Conservation (phyloP, 2,797 vertebrate species). For the Numenius phaeopus region DNA sequence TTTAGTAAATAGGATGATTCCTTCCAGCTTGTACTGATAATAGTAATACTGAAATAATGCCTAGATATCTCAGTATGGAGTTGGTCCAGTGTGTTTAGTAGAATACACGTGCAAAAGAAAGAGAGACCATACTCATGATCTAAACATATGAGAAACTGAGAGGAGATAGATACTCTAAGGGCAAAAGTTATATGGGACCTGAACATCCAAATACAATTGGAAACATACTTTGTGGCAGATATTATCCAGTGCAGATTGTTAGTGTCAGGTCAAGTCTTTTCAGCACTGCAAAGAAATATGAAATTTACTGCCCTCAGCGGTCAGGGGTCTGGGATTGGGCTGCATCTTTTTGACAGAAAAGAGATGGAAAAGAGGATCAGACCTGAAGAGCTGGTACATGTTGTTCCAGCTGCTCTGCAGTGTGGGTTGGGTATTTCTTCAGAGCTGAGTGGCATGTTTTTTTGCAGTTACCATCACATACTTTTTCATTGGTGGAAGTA, state of each 20-base stretch:
- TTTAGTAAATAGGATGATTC: neutral
- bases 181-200: neutral
- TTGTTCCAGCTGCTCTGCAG: neutral
- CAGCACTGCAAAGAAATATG: neutral
- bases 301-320: neutral
- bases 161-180: neutral
- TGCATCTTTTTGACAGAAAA: neutral
- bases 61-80: neutral
- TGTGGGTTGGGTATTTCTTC: neutral
- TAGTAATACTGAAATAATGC: neutral
- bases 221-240: neutral
- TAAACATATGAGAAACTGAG: neutral
- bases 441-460: fast-evolving
- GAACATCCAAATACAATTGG: neutral
- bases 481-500: neutral
- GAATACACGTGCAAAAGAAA: neutral
- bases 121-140: neutral
- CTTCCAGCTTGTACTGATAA: neutral
- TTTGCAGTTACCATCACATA: neutral
- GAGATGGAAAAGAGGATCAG: neutral
- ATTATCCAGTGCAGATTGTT: neutral
- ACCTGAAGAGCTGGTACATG: neutral
- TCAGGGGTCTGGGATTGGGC: neutral
- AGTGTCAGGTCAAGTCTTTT: neutral
- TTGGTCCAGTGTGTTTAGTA: neutral